Conservation (phyloP, 2,888 invertebrate genomes). For the Belgica antarctica region DNA sequence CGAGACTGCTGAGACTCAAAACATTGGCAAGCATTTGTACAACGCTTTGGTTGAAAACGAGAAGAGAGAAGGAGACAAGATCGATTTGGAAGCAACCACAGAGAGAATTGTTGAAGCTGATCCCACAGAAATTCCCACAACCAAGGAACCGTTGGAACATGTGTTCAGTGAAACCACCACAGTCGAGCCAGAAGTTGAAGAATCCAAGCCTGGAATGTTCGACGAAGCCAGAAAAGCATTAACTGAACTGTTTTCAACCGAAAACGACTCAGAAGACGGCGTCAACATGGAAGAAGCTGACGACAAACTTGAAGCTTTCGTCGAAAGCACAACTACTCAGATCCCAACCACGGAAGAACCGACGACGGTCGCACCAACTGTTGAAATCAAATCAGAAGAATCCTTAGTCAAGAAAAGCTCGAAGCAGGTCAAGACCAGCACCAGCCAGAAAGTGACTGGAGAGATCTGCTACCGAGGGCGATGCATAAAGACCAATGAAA, state of each 20-base stretch:
- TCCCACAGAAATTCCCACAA: slow-evolving; percentile 23
- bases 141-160: slow-evolving; percentile 22
- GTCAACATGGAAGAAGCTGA: slow-evolving; percentile 49
- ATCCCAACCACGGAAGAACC: slow-evolving; percentile 47
- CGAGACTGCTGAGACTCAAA: slow-evolving; percentile 78
- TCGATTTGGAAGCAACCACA: slow-evolving; percentile 39
- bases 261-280: slow-evolving; percentile 51
- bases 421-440: slow-evolving; percentile 30
- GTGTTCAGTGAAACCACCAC: slow-evolving; percentile 33
- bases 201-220: slow-evolving; percentile 49
- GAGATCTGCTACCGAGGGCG: slow-evolving; percentile 85
- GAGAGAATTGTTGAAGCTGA: slow-evolving; percentile 48
- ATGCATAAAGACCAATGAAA: slow-evolving; percentile 69
- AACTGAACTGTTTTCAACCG: slow-evolving; percentile 52
- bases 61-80: slow-evolving; percentile 20
- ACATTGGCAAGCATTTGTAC: slow-evolving; percentile 60
- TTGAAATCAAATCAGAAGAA: slow-evolving; percentile 66
- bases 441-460: slow-evolving; percentile 32
- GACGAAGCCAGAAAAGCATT: slow-evolving; percentile 54
- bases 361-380: slow-evolving; percentile 42
- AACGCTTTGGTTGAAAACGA: slow-evolving; percentile 46
- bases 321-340: slow-evolving; percentile 44
- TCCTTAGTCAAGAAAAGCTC: slow-evolving; percentile 63
- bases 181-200: neutral
- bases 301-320: slow-evolving; percentile 32